Percentiles rank a stretch among this genome's conserved stretches.
Conservation (phyloP, 2,888 invertebrate genomes). For the Nomada lathburiana region DNA sequence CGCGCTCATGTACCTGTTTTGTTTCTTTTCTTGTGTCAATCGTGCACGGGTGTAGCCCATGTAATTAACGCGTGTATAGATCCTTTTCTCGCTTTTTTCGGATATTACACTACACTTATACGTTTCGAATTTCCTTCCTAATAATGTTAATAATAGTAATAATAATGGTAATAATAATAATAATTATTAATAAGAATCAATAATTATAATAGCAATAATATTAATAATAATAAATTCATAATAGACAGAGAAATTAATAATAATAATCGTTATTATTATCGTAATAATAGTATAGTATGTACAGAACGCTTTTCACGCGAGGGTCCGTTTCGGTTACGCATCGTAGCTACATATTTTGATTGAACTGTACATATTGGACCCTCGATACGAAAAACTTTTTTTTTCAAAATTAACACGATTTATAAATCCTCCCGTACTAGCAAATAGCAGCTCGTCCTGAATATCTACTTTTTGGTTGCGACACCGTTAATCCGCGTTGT, state of each 20-base stretch:
- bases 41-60: conserved; percentile 41
- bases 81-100: conserved; percentile 62
- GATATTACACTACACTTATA: conserved; percentile 76
- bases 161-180: conserved; percentile 75
- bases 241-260: conserved; percentile 82
- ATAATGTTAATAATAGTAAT: conserved; percentile 69
- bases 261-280: conserved; percentile 79
- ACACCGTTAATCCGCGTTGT: conserved; percentile 67
- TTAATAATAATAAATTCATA: conserved; percentile 81
- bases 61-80: conserved; percentile 42
- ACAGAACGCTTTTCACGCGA: conserved; percentile 79
- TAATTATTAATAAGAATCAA: conserved; percentile 68
- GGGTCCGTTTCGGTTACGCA: conserved; percentile 76
- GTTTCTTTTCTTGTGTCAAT: conserved; percentile 18
- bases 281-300: conserved; percentile 82
- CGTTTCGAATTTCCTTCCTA: conserved; percentile 56
- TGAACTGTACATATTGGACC: conserved; percentile 80
- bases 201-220: conserved; percentile 74
- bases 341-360: conserved; percentile 76
- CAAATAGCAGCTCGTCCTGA: conserved; percentile 76
- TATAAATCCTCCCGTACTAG: conserved; percentile 76
- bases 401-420: conserved; percentile 76
- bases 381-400: conserved; percentile 71
- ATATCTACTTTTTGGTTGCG: conserved; percentile 77
- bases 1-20: conserved; percentile 44